Evolutionary conservation across 2,113 vertebrate genomes (phyloP).

Genomic region (Labrus mixtus): DNA sequence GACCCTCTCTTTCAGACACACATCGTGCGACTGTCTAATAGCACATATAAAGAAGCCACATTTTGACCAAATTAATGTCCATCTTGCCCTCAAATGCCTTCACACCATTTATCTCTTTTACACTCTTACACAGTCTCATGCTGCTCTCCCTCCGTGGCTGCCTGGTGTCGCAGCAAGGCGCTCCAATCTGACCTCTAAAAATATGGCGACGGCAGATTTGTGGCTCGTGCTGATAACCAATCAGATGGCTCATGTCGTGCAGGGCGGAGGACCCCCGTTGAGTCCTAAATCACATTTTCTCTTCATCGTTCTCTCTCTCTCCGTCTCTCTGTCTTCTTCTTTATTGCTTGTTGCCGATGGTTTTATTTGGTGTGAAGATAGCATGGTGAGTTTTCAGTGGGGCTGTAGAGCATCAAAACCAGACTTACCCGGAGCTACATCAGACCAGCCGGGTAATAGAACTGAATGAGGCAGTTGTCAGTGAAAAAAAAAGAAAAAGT

Average conservation of each 20-base stretch:
- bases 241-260: slow-evolving; percentile 68
- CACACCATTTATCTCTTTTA: slow-evolving; percentile 36
- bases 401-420: slow-evolving; percentile 19
- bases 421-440: slow-evolving; percentile 19
- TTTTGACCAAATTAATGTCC: slow-evolving; percentile 21
- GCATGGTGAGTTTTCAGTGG: slow-evolving; percentile 40
- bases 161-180: slow-evolving; percentile 53
- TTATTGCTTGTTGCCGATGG: slow-evolving; percentile 66
- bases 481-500: not conserved
- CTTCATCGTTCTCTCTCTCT: slow-evolving; percentile 60
- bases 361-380: slow-evolving; percentile 67
- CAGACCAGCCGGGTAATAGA: not conserved
- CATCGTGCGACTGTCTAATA: not conserved
- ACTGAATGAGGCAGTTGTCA: not conserved
- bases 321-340: slow-evolving; percentile 65
- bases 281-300: slow-evolving; percentile 72
- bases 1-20: not conserved
- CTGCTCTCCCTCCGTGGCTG: not conserved
- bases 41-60: slow-evolving; percentile 18
- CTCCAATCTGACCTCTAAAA: slow-evolving; percentile 77
- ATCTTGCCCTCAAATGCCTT: slow-evolving; percentile 1
- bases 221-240: slow-evolving; percentile 74
- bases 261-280: slow-evolving; percentile 52
- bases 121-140: slow-evolving; percentile 4
- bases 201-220: slow-evolving; percentile 76